Percentiles rank a stretch among this genome's conserved stretches.
phyloP scores from a whole-genome alignment of 2,113 vertebrate species.

The Pygoscelis adeliae region DNA sequence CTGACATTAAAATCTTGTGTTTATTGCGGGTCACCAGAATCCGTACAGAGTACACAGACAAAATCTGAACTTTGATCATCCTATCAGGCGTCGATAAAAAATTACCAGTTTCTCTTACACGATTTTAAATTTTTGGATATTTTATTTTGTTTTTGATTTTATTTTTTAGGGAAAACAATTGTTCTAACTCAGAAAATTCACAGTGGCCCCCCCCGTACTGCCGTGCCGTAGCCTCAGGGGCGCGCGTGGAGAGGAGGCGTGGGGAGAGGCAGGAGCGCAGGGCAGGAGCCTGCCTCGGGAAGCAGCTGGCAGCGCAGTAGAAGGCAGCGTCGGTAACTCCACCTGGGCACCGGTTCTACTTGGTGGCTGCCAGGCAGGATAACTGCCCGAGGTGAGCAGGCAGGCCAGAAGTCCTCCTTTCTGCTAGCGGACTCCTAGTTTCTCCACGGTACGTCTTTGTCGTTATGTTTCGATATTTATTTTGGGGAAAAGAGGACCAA shows the following conservation, averaged over 20 bases:
- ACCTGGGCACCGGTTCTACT: no score
- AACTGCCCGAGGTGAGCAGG: neutral
- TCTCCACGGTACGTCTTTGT: neutral
- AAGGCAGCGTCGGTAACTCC: fast-evolving
- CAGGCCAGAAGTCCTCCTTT: neutral
- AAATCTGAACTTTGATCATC: neutral
- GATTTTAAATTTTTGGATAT: neutral
- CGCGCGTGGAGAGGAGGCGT: fast-evolving
- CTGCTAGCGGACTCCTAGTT: no score
- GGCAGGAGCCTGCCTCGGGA: neutral
- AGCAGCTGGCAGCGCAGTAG: neutral
- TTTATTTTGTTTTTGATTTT: neutral
- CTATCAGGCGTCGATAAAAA: neutral
- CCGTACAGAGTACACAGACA: neutral
- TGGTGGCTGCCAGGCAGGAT: neutral
- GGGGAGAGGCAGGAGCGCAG: neutral
- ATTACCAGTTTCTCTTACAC: neutral
- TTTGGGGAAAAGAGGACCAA: neutral
- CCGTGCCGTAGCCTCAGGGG: neutral
- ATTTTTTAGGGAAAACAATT: neutral
- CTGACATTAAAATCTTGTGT: neutral
- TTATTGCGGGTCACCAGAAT: neutral
- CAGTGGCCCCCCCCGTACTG: fast-evolving
- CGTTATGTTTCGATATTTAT: neutral
- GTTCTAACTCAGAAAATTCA: neutral